Conservation (phyloP, 2,113 vertebrate genomes). For the Nansenia antarctica region DNA sequence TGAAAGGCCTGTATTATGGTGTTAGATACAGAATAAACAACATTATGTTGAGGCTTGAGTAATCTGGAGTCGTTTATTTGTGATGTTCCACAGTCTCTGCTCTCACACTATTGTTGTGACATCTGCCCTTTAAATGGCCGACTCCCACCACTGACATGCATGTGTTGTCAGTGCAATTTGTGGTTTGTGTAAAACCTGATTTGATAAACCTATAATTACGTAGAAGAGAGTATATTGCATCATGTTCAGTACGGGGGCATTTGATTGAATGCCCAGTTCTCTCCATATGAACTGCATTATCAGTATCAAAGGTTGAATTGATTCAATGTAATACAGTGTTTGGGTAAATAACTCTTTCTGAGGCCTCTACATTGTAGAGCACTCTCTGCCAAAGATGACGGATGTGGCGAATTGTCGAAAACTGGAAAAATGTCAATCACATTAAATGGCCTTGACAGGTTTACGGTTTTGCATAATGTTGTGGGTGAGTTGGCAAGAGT, state of each 20-base stretch:
- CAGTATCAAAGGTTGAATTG: background rate
- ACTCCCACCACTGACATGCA: background rate
- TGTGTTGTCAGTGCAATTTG: background rate
- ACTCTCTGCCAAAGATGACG: conserved; percentile 14
- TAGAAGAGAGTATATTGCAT: background rate
- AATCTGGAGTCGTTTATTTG: background rate
- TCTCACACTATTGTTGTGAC: background rate
- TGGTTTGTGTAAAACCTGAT: background rate
- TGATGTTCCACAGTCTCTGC: background rate
- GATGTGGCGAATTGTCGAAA: conserved; percentile 30
- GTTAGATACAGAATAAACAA: too few species aligned
- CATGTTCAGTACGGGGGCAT: background rate
- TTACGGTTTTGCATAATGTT: conserved; percentile 48
- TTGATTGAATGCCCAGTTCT: background rate
- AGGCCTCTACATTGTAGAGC: conserved; percentile 18
- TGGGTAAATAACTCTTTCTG: conserved; percentile 20
- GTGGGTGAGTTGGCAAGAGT: conserved; percentile 14
- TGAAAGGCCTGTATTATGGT: too few species aligned
- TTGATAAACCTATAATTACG: background rate
- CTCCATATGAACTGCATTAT: conserved; percentile 16
- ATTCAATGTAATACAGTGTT: background rate
- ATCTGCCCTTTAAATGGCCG: background rate
- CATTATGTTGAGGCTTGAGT: too few species aligned
- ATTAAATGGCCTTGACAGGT: conserved; percentile 38
- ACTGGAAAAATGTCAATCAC: conserved; percentile 22